Conservation (phyloP, 2,797 vertebrate species). For the Sebastes iracundus region DNA sequence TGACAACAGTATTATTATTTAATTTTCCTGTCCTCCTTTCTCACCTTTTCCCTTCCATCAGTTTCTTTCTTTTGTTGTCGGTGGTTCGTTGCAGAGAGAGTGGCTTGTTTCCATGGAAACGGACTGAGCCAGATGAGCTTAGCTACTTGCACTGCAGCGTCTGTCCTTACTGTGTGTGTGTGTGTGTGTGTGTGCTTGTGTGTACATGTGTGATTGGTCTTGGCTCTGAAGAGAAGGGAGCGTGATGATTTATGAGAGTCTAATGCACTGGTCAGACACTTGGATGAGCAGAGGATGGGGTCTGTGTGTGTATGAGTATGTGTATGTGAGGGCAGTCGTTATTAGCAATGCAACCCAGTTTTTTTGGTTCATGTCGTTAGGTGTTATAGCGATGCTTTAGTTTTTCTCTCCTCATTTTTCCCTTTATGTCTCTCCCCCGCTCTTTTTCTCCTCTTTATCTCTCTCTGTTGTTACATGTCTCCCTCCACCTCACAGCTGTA, state of each 20-base stretch:
- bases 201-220: conserved; percentile 20
- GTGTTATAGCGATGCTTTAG: background rate
- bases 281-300: conserved; percentile 1
- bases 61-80: conserved; percentile 64
- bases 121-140: conserved; percentile 63
- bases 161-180: conserved; percentile 16
- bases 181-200: conserved; percentile 15
- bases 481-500: conserved; percentile 12
- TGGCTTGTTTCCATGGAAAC: conserved; percentile 82
- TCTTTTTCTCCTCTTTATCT: background rate
- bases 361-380: background rate
- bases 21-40: background rate
- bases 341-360: background rate
- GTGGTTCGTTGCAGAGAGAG: conserved; percentile 54
- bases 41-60: conserved; percentile 18
- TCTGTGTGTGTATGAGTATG: background rate
- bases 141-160: conserved; percentile 56
- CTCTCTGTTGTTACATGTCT: background rate
- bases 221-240: conserved; percentile 20
- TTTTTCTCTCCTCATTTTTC: background rate
- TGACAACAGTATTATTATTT: background rate
- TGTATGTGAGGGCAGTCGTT: background rate
- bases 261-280: conserved; percentile 47
- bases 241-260: conserved; percentile 63
- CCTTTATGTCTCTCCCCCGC: background rate